Evolutionary conservation across 2,888 invertebrate species (phyloP), one percentile per base, ranked within the genome.

Genomic region (Saturnia pavonia): DNA sequence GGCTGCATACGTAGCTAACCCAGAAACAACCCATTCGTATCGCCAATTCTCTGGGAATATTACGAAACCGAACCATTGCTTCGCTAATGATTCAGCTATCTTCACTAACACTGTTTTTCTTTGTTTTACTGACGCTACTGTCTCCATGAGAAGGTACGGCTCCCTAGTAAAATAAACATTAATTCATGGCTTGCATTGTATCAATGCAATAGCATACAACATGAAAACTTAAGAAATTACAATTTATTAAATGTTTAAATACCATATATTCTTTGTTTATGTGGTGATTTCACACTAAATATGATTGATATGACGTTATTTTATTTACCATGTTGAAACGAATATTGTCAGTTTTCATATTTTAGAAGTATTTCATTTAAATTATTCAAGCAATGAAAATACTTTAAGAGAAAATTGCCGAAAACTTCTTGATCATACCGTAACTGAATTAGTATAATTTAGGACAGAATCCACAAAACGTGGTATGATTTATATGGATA

Each of bases 21-120:
- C 96, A 75, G 95, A 93, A 45, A 94, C 92, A 0, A 96, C 86
- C 95, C 96, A 96, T n/a, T 95, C 90, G 72, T 90, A 90, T 8
- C 91, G 86, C 96, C 96, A 96, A 92, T 96, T 96, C 63, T 92
- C 85, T 0, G 95, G 94, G 27, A 93, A 95, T 11, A 96, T 88
- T 14, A 95, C 88, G 78, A 95, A 95, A 7, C 96, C 96, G 78
- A 96, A 96, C 96, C 96, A 96, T 85, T 95, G 96, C 75, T 95
- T 96, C 0, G 96, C 90, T 72, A 96, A 88, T 72, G 96, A 96
- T 82, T 96, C 96, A 0, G 95, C 94, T 51, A 96, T 93, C 6
- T 94, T 91, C 0, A 94, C 81, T 0, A 95, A 88, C 0, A 84
- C 88, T 54, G 76, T 94, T 82, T 77, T 90, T 76, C 86, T 95